Evolutionary conservation across 2,113 vertebrate species (phyloP).

Genomic region (Heterotis niloticus): DNA sequence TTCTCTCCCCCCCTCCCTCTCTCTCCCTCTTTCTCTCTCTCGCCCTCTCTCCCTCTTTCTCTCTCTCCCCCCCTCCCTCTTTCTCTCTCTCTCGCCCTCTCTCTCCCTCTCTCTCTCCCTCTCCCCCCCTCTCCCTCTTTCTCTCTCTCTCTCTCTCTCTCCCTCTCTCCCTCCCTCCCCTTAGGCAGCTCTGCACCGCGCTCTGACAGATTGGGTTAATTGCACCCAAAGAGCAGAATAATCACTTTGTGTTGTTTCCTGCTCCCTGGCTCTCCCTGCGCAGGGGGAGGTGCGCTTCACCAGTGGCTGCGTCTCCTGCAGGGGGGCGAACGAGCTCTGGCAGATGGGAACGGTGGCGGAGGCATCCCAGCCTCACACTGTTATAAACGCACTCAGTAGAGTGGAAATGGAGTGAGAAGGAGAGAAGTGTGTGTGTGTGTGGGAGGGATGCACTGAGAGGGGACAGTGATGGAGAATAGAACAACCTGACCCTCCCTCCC

Average conservation of each 20-base stretch:
- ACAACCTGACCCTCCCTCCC: background rate
- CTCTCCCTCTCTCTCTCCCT: constrained; percentile 20
- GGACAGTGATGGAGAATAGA: background rate
- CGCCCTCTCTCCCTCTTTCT: constrained; percentile 48
- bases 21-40: constrained; percentile 52
- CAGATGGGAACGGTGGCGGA: constrained; percentile 10
- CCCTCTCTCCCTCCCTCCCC: constrained; percentile 61
- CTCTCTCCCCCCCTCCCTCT: constrained; percentile 24
- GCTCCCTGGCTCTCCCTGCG: constrained; percentile 28
- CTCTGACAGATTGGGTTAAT: constrained; percentile 77
- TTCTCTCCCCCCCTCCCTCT: constrained; percentile 56
- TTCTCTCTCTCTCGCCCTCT: constrained; percentile 14
- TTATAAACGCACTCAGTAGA: constrained; percentile 1
- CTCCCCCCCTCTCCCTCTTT: constrained; percentile 25
- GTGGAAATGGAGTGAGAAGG: background rate
- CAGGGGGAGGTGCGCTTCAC: constrained; percentile 41
- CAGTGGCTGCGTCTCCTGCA: constrained; percentile 48
- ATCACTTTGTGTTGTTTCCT: constrained; percentile 57
- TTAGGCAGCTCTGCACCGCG: constrained; percentile 72
- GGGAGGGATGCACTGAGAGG: background rate
- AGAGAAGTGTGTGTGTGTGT: background rate
- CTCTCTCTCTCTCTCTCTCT: constrained; percentile 43
- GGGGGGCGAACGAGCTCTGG: constrained; percentile 20
- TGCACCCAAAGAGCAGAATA: constrained; percentile 73
- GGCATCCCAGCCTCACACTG: background rate